Evolutionary conservation across 2,888 invertebrate species (phyloP), one percentile per base, ranked within the genome.

Genomic region (Himalopsyche tibetana): DNA sequence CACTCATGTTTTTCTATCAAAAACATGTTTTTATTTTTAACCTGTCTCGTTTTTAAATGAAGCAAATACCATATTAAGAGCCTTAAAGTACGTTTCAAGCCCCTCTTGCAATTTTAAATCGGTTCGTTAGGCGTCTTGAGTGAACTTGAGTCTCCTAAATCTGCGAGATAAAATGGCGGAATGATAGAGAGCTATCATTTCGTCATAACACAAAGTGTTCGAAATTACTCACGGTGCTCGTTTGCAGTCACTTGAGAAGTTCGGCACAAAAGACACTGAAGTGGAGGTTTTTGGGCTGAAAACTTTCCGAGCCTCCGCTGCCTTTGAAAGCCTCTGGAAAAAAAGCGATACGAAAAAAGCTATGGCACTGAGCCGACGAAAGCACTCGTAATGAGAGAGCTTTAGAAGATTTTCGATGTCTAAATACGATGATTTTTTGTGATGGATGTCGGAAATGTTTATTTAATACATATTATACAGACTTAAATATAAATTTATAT

Each of bases 171-270:
- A 63, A 63, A 63, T 63, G 63, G 63, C 63, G 63, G 19, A 63
- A 51, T n/a, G 63, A 63, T 63, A 63, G 63, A 63, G 28, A 12
- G 19, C n/a, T 19, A 63, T 63, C 19, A 9, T 28, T 28, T 63
- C 63, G 63, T 63, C 63, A 63, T 63, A 63, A 63, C 63, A 63
- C 63, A 63, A 63, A 63, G 63, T 63, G 63, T 63, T 63, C 63
- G 19, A 63, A 63, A 63, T 63, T 63, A 19, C 63, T 63, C 63
- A 8, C 19, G 1, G 8, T 19, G 63, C 63, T 63, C 63, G 63
- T 63, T 63, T 28, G 63, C 63, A 63, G 63, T 63, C 19, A 63
- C 63, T 63, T 19, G 63, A 63, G 19, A 63, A 63, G 19, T 63
- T 63, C 63, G 19, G 63, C 63, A 63, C 63, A 63, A 63, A 63